A percentile compares a stretch with the other conserved stretches of the same genome.
These are phyloP conservation scores for Drosophila takahashii DNA, from an alignment of 1,140 invertebrate species.

Conservation along the genomic window DNA sequence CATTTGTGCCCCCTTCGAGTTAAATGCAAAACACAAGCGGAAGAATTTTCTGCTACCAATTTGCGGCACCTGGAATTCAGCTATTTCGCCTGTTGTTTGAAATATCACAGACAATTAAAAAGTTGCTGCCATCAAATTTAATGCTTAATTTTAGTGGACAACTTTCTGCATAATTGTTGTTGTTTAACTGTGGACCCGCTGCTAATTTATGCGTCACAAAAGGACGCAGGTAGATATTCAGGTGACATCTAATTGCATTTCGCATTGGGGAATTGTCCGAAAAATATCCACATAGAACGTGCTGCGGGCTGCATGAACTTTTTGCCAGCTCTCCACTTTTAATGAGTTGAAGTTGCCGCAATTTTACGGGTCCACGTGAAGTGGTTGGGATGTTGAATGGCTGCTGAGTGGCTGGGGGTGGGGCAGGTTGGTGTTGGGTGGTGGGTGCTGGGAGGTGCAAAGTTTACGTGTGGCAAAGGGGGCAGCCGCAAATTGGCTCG, in stretches of 20 bases:
- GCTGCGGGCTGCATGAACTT: slow-evolving; percentile 51
- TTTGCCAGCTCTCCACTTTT: slow-evolving; percentile 58
- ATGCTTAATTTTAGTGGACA: slow-evolving; percentile 64
- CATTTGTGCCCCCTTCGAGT: neutral
- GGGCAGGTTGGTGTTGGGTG: neutral
- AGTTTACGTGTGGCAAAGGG: slow-evolving; percentile 31
- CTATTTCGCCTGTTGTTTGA: slow-evolving; percentile 16
- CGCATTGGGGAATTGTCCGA: slow-evolving; percentile 35
- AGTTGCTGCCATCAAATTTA: slow-evolving; percentile 60
- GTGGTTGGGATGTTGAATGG: neutral
- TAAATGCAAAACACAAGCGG: neutral
- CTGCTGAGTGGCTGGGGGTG: slow-evolving; percentile 5
- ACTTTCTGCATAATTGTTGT: slow-evolving; percentile 57
- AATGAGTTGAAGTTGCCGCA: slow-evolving; percentile 66
- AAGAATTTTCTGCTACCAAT: neutral
- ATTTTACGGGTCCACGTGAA: slow-evolving; percentile 47
- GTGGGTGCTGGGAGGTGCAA: neutral
- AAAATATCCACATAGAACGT: slow-evolving; percentile 42
- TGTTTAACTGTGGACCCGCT: slow-evolving; percentile 25
- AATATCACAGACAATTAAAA: slow-evolving; percentile 51
- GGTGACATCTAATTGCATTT: slow-evolving; percentile 65
- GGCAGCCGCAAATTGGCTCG: slow-evolving; percentile 62
- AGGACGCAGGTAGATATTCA: slow-evolving; percentile 26
- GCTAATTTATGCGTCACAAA: slow-evolving; percentile 66
- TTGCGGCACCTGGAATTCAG: slow-evolving; percentile 2